phyloP scores from a whole-genome alignment of 2,888 invertebrate species.

The Doris montereyensis region DNA sequence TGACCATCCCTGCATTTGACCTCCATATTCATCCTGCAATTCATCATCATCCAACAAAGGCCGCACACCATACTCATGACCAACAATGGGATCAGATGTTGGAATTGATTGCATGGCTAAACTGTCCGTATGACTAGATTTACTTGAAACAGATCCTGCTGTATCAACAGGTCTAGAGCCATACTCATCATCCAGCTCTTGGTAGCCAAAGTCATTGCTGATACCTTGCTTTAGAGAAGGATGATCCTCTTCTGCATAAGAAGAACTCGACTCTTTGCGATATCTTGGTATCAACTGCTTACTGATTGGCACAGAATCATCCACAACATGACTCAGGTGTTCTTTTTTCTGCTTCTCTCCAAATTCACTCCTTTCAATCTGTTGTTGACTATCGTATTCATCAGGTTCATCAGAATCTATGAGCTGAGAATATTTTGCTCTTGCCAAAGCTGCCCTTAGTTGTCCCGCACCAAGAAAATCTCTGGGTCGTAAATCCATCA shows the following conservation, averaged over 20 bases:
- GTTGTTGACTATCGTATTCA: constrained; percentile 47
- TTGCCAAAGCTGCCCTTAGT: constrained; percentile 72
- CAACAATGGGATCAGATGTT: constrained; percentile 76
- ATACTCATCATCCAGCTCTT: constrained; percentile 70
- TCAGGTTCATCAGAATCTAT: constrained; percentile 73
- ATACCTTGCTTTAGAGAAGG: constrained; percentile 57
- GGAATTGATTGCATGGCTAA: constrained; percentile 23
- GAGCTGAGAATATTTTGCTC: constrained; percentile 83
- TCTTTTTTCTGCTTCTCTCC: constrained; percentile 34
- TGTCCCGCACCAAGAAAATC: constrained; percentile 47
- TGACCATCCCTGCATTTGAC: constrained; percentile 37
- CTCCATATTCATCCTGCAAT: constrained; percentile 72
- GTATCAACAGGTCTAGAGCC: constrained; percentile 62
- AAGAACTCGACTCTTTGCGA: constrained; percentile 64
- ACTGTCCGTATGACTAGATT: neutral
- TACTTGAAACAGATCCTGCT: neutral
- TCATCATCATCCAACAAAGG: constrained; percentile 85
- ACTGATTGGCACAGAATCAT: constrained; percentile 38
- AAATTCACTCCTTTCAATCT: neutral
- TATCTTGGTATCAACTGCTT: constrained; percentile 25
- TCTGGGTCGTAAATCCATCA: too few species aligned
- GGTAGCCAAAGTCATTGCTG: constrained; percentile 63
- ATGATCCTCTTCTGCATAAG: constrained; percentile 71
- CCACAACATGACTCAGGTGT: constrained; percentile 36
- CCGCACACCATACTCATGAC: constrained; percentile 84